Evolutionary conservation across 2,888 invertebrate species (phyloP), one percentile per base, ranked within the genome.

Genomic region (Oscheius sp.): DNA sequence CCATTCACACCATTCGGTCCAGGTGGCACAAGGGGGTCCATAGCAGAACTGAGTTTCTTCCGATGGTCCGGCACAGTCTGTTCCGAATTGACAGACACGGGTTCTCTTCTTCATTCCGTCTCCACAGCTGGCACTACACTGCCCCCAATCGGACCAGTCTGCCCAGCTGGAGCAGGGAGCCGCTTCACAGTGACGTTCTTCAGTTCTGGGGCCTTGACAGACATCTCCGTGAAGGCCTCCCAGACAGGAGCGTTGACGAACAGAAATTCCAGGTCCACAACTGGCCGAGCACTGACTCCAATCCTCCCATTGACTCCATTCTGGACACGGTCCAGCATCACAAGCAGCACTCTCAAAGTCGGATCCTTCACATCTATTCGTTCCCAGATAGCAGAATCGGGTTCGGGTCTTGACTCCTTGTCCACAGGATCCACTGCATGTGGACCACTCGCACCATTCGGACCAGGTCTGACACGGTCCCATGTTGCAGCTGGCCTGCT

Each of bases 381-480:
- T 86, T 76, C 86, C 86, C 33, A 83, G 79, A 32, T 82, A 81
- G 58, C 86, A 86, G 84, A 82, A 86, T 37, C 86, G 78, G 59
- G 84, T 83, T 73, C 86, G 74, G 50, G 75, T 66, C 13, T 82
- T 78, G 62, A 83, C 78, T 77, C 86, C 86, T 13, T 76, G 65
- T 55, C 86, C 86, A 60, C 86, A 86, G 72, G 76, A 76, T 42
- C 76, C 79, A 35, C 78, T 74, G 76, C 83, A 83, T 21, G 79
- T 76, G 0, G 81, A 81, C 86, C 86, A 86, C 63, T 86, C 86
- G 66, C 86, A 86, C 86, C 86, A 86, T 59, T 86, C 85, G 10
- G 81, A 81, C 86, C 86, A 86, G 4, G 83, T 82, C 59, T 84
- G 80, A 63, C 86, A 86, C 35, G 85, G 84, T 62, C 85, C 83